Evolutionary conservation across 2,797 vertebrate species (phyloP), one percentile per base, ranked within the genome.

Genomic region (Antrozous pallidus): DNA sequence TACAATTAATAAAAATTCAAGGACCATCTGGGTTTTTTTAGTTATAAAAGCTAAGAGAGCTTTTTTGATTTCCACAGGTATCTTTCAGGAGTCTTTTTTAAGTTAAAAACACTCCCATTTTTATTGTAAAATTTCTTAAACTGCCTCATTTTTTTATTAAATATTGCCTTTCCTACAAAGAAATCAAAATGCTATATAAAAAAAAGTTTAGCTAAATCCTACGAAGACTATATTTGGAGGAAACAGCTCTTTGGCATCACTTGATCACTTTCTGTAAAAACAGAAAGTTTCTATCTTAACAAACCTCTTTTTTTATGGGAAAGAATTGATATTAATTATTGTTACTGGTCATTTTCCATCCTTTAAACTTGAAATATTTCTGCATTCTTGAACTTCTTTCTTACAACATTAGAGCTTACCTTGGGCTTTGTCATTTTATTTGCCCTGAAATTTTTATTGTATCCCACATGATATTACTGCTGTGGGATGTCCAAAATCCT

Each of bases 201-300:
- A 93, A 84, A 51, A 10, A 42, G 65, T 88, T 93, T 75, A 88
- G 14, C 65, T 88, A 79, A 89, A 79, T 13, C n/a, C 33, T 69
- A 40, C 33, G 40, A 90, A 71, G 90, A 56, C n/a, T 49, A 70
- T 69, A n/a, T 81, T 75, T 85, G 54, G 33, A 86, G 33, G 51
- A 86, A 79, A 88, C 31, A 78, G n/a, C 71, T 91, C 51, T 87
- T 73, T 91, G 71, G 40, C 73, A 28, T 93, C 36, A 79, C 45
- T 94, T 89, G 61, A 22, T 56, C 5, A 0, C 74, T 93, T 90
- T 95, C 38, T 87, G 45, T 58, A 81, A 91, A 91, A 95, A 77
- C 5, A 38, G 8, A 78, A 78, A 75, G 40, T 88, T 81, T 14
- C 65, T 94, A 10, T 88, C 54, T 81, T 85, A 14, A 45, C 56